Conservation (phyloP, 1,140 invertebrate species). For the Spodoptera litura region DNA sequence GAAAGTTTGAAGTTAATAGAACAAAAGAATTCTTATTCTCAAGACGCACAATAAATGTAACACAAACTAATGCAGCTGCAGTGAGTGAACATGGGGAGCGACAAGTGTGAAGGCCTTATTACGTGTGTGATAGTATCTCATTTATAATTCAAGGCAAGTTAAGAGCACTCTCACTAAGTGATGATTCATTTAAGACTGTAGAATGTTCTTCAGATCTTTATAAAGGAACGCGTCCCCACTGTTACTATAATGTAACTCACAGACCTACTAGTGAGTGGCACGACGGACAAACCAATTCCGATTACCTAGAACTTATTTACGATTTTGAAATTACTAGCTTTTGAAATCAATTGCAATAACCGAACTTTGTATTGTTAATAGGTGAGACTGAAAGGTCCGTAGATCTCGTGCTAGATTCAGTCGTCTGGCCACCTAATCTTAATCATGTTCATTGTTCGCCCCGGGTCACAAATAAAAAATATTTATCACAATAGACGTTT, state of each 20-base stretch:
- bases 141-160: slow-evolving; percentile 31
- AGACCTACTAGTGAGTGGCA: background rate
- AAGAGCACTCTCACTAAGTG: slow-evolving; percentile 34
- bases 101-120: slow-evolving; percentile 35
- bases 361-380: slow-evolving; percentile 12
- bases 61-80: background rate
- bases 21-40: too few species aligned
- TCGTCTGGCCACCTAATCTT: background rate
- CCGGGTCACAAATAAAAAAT: background rate
- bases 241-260: background rate
- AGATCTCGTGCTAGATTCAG: background rate
- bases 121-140: slow-evolving; percentile 13
- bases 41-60: too few species aligned
- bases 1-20: too few species aligned
- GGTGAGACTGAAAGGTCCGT: slow-evolving; percentile 6
- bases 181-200: slow-evolving; percentile 24
- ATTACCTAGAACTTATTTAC: slow-evolving; percentile 22
- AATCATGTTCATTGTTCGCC: slow-evolving; percentile 17
- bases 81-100: slow-evolving; percentile 2
- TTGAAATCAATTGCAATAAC: slow-evolving; percentile 27
- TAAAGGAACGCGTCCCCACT: background rate
- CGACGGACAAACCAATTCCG: slow-evolving; percentile 7
- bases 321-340: slow-evolving; percentile 16
- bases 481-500: background rate
- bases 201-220: slow-evolving; percentile 11